These are phyloP conservation scores for Cotesia congregata DNA, from an alignment of 2,888 invertebrate species.

Conservation along the genomic window DNA sequence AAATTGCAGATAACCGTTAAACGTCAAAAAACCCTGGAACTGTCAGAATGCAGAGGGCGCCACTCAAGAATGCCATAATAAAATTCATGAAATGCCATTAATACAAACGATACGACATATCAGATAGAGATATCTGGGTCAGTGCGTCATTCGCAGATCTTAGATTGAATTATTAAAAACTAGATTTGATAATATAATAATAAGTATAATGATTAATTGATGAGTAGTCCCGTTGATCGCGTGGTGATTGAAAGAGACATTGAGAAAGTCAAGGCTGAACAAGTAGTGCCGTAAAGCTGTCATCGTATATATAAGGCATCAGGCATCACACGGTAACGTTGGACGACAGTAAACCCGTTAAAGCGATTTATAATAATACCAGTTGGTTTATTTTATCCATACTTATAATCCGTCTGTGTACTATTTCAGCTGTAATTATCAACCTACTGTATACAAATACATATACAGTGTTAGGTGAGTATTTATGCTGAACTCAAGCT, in stretches of 20 bases:
- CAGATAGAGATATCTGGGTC: not conserved
- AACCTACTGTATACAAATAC: too few relatives aligned
- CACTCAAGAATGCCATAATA: too few relatives aligned
- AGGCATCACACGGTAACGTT: not conserved
- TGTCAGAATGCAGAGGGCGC: too few relatives aligned
- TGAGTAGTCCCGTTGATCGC: not conserved
- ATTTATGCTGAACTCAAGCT: too few relatives aligned
- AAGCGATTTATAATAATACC: not conserved
- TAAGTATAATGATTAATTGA: not conserved
- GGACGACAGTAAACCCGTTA: not conserved
- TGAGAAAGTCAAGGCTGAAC: conserved; percentile 25
- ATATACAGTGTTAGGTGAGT: too few relatives aligned
- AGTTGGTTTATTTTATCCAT: too few relatives aligned
- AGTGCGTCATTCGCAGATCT: not conserved
- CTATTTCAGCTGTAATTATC: too few relatives aligned
- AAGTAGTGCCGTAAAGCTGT: conserved; percentile 2
- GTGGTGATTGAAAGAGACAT: conserved; percentile 5
- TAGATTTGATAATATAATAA: not conserved
- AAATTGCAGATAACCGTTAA: too few relatives aligned
- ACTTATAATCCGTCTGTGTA: too few relatives aligned
- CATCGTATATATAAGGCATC: not conserved
- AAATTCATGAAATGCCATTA: too few relatives aligned
- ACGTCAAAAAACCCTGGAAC: too few relatives aligned
- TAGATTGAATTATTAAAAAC: not conserved
- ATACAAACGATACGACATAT: too few relatives aligned